A percentile compares a stretch with the other conserved stretches of the same genome.
phyloP scores from a whole-genome alignment of 2,113 vertebrate species.

The Elachura formosa region DNA sequence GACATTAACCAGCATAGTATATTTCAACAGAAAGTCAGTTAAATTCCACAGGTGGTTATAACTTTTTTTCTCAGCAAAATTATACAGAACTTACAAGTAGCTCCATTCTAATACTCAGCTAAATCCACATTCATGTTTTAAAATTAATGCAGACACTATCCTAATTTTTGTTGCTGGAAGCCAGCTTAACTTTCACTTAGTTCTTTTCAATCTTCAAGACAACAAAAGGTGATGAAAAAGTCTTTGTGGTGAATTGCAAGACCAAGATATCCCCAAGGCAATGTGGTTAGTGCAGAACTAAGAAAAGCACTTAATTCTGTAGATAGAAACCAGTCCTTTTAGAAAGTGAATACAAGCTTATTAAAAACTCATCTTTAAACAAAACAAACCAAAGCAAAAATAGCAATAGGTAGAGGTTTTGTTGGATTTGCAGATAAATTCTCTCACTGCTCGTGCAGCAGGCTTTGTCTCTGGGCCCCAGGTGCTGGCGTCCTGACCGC shows the following conservation, averaged over 20 bases:
- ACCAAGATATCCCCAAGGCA: background rate
- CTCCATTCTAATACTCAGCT: background rate
- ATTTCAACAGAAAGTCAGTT: background rate
- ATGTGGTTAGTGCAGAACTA: background rate
- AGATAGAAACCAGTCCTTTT: background rate
- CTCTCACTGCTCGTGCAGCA: accelerated
- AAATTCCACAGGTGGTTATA: background rate
- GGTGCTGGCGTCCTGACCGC: background rate
- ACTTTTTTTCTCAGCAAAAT: background rate
- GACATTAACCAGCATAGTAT: background rate
- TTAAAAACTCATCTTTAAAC: background rate
- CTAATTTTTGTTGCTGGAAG: background rate
- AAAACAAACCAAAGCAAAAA: background rate
- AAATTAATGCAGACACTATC: background rate
- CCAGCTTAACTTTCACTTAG: background rate
- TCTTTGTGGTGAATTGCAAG: background rate
- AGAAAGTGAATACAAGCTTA: background rate
- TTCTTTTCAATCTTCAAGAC: background rate
- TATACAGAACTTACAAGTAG: background rate
- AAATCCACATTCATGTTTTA: background rate
- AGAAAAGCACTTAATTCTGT: background rate
- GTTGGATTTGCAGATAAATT: background rate
- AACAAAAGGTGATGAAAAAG: slow-evolving; percentile 25
- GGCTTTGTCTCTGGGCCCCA: background rate
- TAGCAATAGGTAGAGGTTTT: background rate